These are phyloP conservation scores for Drosophila subquinaria DNA, from an alignment of 2,888 invertebrate species.

Conservation along the genomic window DNA sequence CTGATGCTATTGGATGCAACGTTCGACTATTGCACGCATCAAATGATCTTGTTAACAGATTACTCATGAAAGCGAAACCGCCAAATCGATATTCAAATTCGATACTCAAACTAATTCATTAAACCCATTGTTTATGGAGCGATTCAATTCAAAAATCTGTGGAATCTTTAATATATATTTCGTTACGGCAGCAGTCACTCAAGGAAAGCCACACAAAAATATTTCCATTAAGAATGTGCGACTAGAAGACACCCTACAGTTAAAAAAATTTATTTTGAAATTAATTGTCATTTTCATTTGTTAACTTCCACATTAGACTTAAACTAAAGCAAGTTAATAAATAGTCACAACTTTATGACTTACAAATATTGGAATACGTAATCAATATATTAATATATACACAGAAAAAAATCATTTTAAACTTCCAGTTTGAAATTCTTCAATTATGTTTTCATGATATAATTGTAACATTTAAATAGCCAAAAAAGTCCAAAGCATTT, in stretches of 20 bases:
- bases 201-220: conserved; percentile 20
- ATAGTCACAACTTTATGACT: too few species aligned
- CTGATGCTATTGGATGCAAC: conserved; percentile 13
- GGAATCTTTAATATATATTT: conserved; percentile 11
- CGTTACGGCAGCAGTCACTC: conserved; percentile 8
- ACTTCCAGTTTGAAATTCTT: too few species aligned
- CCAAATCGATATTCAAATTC: conserved; percentile 11
- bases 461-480: too few species aligned
- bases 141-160: conserved; percentile 3
- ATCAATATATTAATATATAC: too few species aligned
- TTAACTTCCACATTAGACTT: neutral
- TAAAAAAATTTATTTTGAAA: too few species aligned
- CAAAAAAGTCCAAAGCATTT: too few species aligned
- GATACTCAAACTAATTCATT: conserved; percentile 4
- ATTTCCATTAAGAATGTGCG: neutral
- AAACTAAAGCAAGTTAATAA: neutral
- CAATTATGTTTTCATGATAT: too few species aligned
- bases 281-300: too few species aligned
- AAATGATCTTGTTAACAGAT: conserved; percentile 58
- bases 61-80: conserved; percentile 1
- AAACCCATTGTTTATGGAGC: conserved; percentile 10
- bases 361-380: too few species aligned
- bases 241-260: neutral
- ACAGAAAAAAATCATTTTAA: too few species aligned
- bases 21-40: conserved; percentile 48